phyloP scores from a whole-genome alignment of 2,113 vertebrate species.

The Tachycineta bicolor region DNA sequence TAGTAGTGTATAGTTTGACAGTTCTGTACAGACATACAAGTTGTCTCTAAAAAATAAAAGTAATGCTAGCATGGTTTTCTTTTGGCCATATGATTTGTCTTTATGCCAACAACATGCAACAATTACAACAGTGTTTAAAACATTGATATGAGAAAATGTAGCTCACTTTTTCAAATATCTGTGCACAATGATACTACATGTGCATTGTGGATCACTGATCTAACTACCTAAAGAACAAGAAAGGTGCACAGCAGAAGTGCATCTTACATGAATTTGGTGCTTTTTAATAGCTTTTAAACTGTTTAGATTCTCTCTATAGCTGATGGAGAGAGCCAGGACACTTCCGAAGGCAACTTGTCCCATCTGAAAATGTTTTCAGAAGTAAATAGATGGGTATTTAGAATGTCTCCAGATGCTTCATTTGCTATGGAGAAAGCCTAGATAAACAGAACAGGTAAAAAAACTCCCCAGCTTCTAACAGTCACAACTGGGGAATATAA shows the following conservation, averaged over 20 bases:
- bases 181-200: accelerated
- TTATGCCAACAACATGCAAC: not conserved
- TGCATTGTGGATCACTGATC: not conserved
- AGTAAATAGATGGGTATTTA: not conserved
- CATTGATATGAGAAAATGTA: not conserved
- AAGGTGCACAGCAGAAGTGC: not conserved
- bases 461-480: not conserved
- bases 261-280: not conserved
- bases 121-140: not conserved
- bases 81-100: not conserved
- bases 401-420: not conserved
- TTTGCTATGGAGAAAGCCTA: not conserved
- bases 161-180: not conserved
- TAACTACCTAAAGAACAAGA: not conserved
- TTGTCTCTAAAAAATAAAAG: not conserved
- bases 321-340: not conserved
- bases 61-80: not conserved
- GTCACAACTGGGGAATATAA: not conserved
- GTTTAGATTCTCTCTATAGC: not conserved
- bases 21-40: not conserved
- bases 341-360: not conserved
- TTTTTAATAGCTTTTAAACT: not conserved
- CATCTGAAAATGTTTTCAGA: not conserved
- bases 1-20: not conserved
- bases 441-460: not conserved